Evolutionary conservation across 2,113 vertebrate genomes (phyloP), one percentile per base, ranked within the genome.

Genomic region (Aplodontia rufa): DNA sequence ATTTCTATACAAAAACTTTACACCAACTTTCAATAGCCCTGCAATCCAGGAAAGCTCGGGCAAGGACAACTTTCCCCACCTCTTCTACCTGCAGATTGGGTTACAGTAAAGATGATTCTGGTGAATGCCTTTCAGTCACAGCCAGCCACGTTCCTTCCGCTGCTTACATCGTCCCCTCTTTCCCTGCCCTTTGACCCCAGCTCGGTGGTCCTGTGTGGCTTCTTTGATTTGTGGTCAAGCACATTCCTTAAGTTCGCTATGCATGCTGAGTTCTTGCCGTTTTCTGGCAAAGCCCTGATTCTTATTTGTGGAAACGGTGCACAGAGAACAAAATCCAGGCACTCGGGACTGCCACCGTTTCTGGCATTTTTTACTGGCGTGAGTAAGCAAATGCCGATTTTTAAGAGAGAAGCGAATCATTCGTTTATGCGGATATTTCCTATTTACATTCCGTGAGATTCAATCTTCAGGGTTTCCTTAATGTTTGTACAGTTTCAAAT

Each of bases 201-300:
- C 24, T 0, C 5, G 0, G 4, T 4, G 8, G 9, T 20, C 0
- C 0, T 4, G 2, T 22, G 26, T 4, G 3, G 6, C 26, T 40
- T 13, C 20, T 2, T n/a, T 4, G 0, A 0, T 6, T n/a, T 78
- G 40, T 0, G 4, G 14, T 0, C 1, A 1, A 26, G 5, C 5
- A 8, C 5, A 1, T 0, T 30, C 72, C 16, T 42, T 20, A 3
- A 62, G 2, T 35, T 76, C 8, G 13, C n/a, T n/a, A n/a, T n/a
- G n/a, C 24, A 17, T 8, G 9, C 0, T 0, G 7, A 19, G 20
- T 8, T 47, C 37, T 26, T 10, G 58, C 30, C n/a, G n/a, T n/a
- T n/a, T n/a, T n/a, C n/a, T n/a, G n/a, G n/a, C n/a, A n/a, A n/a
- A n/a, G n/a, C n/a, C n/a, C n/a, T n/a, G n/a, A n/a, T n/a, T n/a